phyloP scores from a whole-genome alignment of 2,113 vertebrate species.

The Formicarius rufipectus region DNA sequence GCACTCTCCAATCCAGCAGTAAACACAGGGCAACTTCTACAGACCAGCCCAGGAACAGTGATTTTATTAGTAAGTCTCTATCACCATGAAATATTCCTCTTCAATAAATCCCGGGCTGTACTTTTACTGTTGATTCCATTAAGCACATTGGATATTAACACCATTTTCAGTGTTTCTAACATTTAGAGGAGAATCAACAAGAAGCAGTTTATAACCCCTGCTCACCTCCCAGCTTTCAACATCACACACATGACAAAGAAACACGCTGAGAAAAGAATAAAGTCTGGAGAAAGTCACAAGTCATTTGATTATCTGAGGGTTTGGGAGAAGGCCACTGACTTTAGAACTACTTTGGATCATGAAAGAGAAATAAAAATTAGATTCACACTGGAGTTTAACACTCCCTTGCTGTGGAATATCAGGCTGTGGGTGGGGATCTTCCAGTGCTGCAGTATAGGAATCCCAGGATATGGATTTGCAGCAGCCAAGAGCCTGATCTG shows the following conservation, averaged over 20 bases:
- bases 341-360: neutral
- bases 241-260: neutral
- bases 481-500: neutral
- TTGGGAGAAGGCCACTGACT: neutral
- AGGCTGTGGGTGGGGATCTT: neutral
- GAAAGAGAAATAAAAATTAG: neutral
- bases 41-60: neutral
- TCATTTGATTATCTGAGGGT: neutral
- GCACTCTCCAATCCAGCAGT: accelerated
- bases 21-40: neutral
- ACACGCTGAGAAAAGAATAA: neutral
- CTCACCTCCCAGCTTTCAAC: neutral
- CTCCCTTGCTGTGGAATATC: neutral
- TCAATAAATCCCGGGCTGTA: neutral
- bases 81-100: neutral
- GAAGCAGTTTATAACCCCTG: neutral
- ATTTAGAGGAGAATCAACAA: neutral
- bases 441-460: neutral
- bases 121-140: neutral
- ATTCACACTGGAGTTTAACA: neutral
- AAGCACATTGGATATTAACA: neutral
- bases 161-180: neutral
- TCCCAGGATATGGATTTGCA: neutral
- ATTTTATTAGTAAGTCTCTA: conserved; percentile 39
- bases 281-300: neutral